Conservation (phyloP, 2,888 invertebrate genomes). For the Drosophila phalerata region DNA sequence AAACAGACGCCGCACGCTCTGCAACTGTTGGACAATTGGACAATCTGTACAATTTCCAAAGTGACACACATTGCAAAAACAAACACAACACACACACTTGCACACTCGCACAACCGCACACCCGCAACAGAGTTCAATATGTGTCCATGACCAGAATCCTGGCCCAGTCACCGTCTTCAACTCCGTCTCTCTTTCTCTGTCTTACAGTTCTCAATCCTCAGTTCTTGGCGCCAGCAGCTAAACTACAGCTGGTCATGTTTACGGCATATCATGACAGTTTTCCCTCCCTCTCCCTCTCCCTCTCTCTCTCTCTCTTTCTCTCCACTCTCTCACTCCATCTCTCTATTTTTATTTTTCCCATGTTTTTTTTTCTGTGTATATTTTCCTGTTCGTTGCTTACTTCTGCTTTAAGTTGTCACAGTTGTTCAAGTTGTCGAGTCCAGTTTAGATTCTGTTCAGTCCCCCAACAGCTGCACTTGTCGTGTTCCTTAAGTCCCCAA, state of each 20-base stretch:
- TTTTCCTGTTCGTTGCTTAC: slow-evolving; percentile 33
- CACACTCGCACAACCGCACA: slow-evolving; percentile 11
- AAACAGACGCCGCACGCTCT: slow-evolving; percentile 63
- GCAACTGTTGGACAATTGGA: slow-evolving; percentile 61
- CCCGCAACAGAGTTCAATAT: slow-evolving; percentile 61
- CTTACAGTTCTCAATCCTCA: slow-evolving; percentile 8
- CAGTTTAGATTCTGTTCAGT: slow-evolving; percentile 55
- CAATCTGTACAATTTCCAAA: slow-evolving; percentile 77
- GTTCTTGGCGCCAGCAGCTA: slow-evolving; percentile 40
- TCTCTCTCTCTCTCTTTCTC: not conserved
- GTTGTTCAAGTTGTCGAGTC: slow-evolving; percentile 77
- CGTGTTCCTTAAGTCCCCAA: slow-evolving; percentile 76
- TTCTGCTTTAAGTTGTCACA: slow-evolving; percentile 80
- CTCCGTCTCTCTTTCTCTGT: slow-evolving; percentile 4
- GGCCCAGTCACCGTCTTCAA: slow-evolving; percentile 23
- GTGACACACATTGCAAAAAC: slow-evolving; percentile 67
- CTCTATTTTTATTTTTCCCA: slow-evolving; percentile 12
- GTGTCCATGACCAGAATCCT: slow-evolving; percentile 48
- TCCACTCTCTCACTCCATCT: not conserved
- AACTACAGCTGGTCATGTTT: slow-evolving; percentile 72
- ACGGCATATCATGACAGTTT: slow-evolving; percentile 78
- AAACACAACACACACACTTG: slow-evolving; percentile 29
- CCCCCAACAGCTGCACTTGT: slow-evolving; percentile 73
- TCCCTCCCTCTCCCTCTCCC: slow-evolving; percentile 14
- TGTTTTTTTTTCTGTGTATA: slow-evolving; percentile 13